Evolutionary conservation across 2,797 vertebrate genomes (phyloP).

Genomic region (Triplophysa yarkandensis): DNA sequence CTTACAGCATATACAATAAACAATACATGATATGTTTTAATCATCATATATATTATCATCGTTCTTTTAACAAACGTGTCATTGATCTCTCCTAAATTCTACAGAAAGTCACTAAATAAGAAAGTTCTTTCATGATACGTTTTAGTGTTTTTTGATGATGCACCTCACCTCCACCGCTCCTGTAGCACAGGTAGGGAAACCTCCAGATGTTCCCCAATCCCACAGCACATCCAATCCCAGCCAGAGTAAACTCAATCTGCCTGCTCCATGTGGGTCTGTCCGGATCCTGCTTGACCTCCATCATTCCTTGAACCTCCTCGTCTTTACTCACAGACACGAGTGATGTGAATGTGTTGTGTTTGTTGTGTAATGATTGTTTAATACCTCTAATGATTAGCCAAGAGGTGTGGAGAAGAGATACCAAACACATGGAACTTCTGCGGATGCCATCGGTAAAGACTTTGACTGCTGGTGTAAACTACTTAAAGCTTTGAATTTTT

Average conservation of each 20-base stretch:
- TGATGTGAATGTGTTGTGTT: neutral
- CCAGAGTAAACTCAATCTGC: constrained; percentile 80
- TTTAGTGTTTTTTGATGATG: too few relatives aligned
- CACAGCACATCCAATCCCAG: constrained; percentile 76
- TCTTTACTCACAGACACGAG: neutral
- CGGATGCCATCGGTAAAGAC: neutral
- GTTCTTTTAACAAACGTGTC: too few relatives aligned
- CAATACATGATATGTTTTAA: too few relatives aligned
- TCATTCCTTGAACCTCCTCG: neutral
- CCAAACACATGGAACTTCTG: neutral
- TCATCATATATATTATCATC: too few relatives aligned
- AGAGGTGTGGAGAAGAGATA: neutral
- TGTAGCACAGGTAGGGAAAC: constrained; percentile 80
- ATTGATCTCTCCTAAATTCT: too few relatives aligned
- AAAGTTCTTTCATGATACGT: neutral
- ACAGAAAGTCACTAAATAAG: too few relatives aligned
- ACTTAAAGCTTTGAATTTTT: neutral
- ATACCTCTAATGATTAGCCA: neutral
- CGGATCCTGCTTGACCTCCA: neutral
- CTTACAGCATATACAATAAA: neutral
- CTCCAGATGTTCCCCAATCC: constrained; percentile 80
- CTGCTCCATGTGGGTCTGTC: constrained; percentile 71
- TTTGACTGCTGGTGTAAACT: neutral
- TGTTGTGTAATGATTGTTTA: neutral
- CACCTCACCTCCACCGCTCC: constrained; percentile 77